These are phyloP conservation scores for Orycteropus afer DNA, from an alignment of 2,113 vertebrate species.

Conservation along the genomic window DNA sequence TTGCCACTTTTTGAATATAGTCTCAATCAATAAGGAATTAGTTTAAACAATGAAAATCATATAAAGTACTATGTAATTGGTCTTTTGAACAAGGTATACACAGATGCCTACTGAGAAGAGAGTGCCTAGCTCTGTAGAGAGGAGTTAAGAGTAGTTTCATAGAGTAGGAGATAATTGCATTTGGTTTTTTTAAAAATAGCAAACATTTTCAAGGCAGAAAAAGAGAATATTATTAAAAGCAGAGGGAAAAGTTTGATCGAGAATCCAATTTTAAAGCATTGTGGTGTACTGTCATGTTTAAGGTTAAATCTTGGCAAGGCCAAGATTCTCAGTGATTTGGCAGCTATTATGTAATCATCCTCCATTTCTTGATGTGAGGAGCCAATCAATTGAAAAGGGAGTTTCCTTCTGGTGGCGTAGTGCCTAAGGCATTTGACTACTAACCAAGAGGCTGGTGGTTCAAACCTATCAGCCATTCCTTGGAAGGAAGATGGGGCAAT, in stretches of 20 bases:
- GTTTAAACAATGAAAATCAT: constrained; percentile 4
- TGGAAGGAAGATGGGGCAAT: too few species aligned
- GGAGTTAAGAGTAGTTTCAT: background rate
- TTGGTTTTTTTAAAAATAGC: background rate
- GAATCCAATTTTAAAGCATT: background rate
- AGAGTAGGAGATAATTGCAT: background rate
- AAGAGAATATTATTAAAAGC: background rate
- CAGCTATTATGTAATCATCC: too few species aligned
- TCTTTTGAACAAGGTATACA: background rate
- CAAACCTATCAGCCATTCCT: too few species aligned
- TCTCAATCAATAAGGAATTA: constrained; percentile 22
- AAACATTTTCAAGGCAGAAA: background rate
- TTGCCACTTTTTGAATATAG: background rate
- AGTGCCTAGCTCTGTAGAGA: background rate
- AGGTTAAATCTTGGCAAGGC: too few species aligned
- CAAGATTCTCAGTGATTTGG: too few species aligned
- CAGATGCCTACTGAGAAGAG: background rate
- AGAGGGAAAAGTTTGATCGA: background rate
- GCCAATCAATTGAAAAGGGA: too few species aligned
- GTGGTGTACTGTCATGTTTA: background rate
- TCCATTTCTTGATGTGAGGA: too few species aligned
- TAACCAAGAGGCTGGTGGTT: too few species aligned
- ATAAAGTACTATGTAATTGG: background rate
- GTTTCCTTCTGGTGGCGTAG: too few species aligned
- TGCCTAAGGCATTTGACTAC: too few species aligned